Percentiles rank a stretch among this genome's conserved stretches.
These are phyloP conservation scores for Sebastiscus albofasciatus DNA, from an alignment of 2,797 vertebrate genomes.

Conservation along the genomic window DNA sequence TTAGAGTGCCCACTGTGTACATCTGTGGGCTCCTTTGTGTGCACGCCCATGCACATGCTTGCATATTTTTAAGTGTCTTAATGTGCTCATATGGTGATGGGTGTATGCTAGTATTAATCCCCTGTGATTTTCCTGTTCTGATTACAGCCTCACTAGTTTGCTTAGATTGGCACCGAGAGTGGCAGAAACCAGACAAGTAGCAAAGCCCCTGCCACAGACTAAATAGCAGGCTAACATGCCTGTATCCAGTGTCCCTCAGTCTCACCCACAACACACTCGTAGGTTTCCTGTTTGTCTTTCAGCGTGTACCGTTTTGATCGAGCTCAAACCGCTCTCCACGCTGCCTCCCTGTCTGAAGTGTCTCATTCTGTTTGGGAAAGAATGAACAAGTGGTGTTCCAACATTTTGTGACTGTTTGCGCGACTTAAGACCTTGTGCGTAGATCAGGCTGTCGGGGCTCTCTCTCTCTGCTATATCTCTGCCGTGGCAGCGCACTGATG, in stretches of 20 bases:
- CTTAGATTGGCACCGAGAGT: conserved; percentile 72
- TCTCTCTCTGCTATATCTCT: conserved; percentile 62
- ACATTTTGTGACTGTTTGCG: conserved; percentile 64
- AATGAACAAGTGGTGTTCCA: conserved; percentile 30
- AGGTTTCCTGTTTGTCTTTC: conserved; percentile 69
- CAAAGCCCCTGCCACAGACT: conserved; percentile 63
- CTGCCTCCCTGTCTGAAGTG: conserved; percentile 28
- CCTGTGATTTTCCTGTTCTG: conserved; percentile 61
- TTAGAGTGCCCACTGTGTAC: conserved; percentile 43
- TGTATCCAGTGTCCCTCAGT: conserved; percentile 60
- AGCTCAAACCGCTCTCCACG: conserved; percentile 43
- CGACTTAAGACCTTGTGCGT: conserved; percentile 60
- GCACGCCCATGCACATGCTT: conserved; percentile 16
- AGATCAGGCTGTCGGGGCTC: conserved; percentile 36
- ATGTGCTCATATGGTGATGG: conserved; percentile 47
- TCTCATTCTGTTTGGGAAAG: conserved; percentile 43
- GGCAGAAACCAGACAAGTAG: conserved; percentile 56
- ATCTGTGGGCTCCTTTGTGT: conserved; percentile 44
- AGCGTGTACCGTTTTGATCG: conserved; percentile 61
- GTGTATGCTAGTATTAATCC: conserved; percentile 63
- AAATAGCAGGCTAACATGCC: conserved; percentile 68
- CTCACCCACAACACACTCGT: conserved; percentile 59
- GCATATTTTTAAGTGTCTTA: conserved; percentile 45
- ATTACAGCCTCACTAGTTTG: conserved; percentile 71
- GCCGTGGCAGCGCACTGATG: conserved; percentile 80